Conservation (phyloP, 2,113 vertebrate species). For the Hoplias malabaricus region DNA sequence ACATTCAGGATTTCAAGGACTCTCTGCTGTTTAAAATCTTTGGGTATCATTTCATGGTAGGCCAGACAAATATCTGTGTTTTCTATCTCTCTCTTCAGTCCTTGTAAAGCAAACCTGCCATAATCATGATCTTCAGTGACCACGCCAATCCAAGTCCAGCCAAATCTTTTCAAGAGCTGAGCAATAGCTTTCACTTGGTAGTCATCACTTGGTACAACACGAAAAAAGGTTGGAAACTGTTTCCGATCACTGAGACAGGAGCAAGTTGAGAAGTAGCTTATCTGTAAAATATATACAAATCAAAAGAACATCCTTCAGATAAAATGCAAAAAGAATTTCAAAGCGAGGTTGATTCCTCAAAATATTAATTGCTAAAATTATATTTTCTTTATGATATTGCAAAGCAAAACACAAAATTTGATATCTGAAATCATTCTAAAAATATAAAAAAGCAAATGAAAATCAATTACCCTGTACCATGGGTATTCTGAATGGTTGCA, state of each 20-base stretch:
- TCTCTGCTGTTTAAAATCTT: slow-evolving; percentile 47
- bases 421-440: not conserved
- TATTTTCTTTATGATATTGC: too few relatives aligned
- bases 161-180: slow-evolving; percentile 56
- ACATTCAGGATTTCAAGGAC: slow-evolving; percentile 64
- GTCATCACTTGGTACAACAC: slow-evolving; percentile 73
- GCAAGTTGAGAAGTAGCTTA: slow-evolving; percentile 75
- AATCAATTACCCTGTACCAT: slow-evolving; percentile 59
- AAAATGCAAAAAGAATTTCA: too few relatives aligned
- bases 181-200: slow-evolving; percentile 68
- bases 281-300: slow-evolving; percentile 43
- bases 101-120: slow-evolving; percentile 58
- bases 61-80: slow-evolving; percentile 56
- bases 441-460: not conserved
- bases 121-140: slow-evolving; percentile 61
- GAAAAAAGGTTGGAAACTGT: slow-evolving; percentile 73
- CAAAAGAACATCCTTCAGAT: too few relatives aligned
- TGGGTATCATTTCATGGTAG: slow-evolving; percentile 61
- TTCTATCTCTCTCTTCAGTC: slow-evolving; percentile 52
- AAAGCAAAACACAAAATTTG: not conserved
- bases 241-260: slow-evolving; percentile 69
- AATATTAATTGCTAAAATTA: too few relatives aligned
- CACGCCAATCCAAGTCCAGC: slow-evolving; percentile 61
- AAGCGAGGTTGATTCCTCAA: too few relatives aligned
- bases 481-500: slow-evolving; percentile 72